These are phyloP conservation scores for Peromyscus melanophrys DNA, from an alignment of 2,797 vertebrate species.

Conservation along the genomic window DNA sequence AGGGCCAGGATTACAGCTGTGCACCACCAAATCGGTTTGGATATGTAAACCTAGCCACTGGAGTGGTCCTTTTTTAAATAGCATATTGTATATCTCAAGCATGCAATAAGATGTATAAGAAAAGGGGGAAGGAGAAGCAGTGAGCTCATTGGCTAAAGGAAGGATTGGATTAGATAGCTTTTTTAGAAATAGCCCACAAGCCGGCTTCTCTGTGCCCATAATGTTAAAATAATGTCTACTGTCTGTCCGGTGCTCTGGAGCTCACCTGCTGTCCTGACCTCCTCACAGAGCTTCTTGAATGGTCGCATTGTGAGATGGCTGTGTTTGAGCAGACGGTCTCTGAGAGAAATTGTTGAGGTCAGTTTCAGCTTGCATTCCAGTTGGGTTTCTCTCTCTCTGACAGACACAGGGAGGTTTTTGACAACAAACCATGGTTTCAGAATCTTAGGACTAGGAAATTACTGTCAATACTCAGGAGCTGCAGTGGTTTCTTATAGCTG, in stretches of 20 bases:
- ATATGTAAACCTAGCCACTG: neutral
- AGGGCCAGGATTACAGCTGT: neutral
- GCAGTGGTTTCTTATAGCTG: neutral
- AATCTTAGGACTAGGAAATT: neutral
- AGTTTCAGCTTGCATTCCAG: neutral
- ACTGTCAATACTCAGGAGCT: slow-evolving; percentile 3
- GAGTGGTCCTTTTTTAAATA: neutral
- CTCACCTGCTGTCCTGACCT: neutral
- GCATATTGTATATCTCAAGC: neutral
- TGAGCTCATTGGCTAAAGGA: slow-evolving; percentile 3
- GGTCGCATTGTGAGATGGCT: neutral
- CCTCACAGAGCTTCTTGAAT: neutral
- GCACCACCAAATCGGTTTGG: neutral
- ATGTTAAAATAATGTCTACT: neutral
- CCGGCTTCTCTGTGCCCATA: slow-evolving; percentile 22
- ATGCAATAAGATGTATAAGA: neutral
- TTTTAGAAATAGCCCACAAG: slow-evolving; percentile 30
- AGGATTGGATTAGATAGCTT: neutral
- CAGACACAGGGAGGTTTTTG: neutral
- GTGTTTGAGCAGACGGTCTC: neutral
- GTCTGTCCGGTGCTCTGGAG: neutral
- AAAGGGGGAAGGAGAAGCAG: neutral
- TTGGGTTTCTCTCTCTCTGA: neutral
- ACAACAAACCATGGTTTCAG: slow-evolving; percentile 28
- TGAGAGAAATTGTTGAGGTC: slow-evolving; percentile 25